Evolutionary conservation across 2,888 invertebrate species (phyloP), one percentile per base, ranked within the genome.

Genomic region (Stenoptilia bipunctidactyla): DNA sequence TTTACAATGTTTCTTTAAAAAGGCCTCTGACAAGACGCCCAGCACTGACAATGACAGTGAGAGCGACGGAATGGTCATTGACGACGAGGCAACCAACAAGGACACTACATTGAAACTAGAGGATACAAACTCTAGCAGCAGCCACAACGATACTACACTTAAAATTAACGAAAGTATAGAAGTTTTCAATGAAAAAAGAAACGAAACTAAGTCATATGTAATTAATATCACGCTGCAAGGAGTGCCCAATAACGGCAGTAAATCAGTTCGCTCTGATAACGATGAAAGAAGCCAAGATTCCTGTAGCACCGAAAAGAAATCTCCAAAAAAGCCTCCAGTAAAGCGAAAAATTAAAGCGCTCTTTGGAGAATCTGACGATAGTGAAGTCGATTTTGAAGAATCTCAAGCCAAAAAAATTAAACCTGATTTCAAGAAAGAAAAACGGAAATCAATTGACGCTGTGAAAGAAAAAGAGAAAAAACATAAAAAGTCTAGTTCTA

Each of bases 291-390:
- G 36, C 27, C 15, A 33, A 10, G 43, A 43, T 8, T 13, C 33
- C 13, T n/a, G n/a, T n/a, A 15, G 13, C 9, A 36, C 36, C 15
- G 27, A 51, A 47, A 27, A 53, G 56, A 40, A 53, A 43, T 55
- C 60, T 12, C 52, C 58, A 1, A 58, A 55, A 37, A 67, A 59
- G 48, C 45, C 48, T 9, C 71, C 62, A 44, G 61, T 69, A 30
- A 74, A 83, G 61, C 64, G 75, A 56, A 82, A 77, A 71, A 67
- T 85, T 13, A 70, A 84, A 61, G 83, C 68, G 38, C 63, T 86
- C 5, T 86, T 86, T 58, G 86, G 86, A 2, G 85, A 86, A 45
- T 82, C 84, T 4, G 80, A 82, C 1, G 84, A 77, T 3, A 77
- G 76, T 46, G 82, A 83, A 15, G 45, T 45, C 9, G 74, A 76